phyloP scores from a whole-genome alignment of 2,113 vertebrate genomes.

The Pyrgilauda ruficollis region DNA sequence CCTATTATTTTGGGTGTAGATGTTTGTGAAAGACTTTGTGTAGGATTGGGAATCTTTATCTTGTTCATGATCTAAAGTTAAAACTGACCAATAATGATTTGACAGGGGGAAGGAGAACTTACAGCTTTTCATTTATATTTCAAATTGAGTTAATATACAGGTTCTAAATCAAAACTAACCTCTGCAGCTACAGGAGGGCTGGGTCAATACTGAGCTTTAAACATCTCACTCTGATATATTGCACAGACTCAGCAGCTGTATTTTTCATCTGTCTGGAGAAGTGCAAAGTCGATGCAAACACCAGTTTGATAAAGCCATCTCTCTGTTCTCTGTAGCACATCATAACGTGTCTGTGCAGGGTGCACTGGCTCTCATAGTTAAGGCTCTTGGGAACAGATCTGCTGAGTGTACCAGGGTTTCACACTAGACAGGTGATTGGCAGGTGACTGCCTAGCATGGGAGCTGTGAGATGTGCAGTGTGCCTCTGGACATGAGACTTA shows the following conservation, averaged over 20 bases:
- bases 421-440: conserved; percentile 72
- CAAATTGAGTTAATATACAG: not conserved
- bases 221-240: not conserved
- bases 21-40: not conserved
- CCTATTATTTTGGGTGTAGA: not conserved
- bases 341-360: conserved; percentile 79
- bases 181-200: not conserved
- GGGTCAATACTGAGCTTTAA: not conserved
- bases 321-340: conserved; percentile 65
- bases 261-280: not conserved
- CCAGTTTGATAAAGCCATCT: not conserved
- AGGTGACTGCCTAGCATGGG: conserved; percentile 72
- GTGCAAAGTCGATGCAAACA: not conserved
- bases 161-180: not conserved
- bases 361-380: conserved; percentile 71
- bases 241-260: not conserved
- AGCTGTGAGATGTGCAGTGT: conserved; percentile 65
- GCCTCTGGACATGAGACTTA: conserved; percentile 61
- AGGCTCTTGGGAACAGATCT: conserved; percentile 69
- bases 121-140: not conserved
- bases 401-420: conserved; percentile 67
- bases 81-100: not conserved
- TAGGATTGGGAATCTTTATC: not conserved
- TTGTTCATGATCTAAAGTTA: not conserved
- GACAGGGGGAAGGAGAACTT: not conserved